phyloP scores from a whole-genome alignment of 2,113 vertebrate species.

The Mesitornis unicolor region DNA sequence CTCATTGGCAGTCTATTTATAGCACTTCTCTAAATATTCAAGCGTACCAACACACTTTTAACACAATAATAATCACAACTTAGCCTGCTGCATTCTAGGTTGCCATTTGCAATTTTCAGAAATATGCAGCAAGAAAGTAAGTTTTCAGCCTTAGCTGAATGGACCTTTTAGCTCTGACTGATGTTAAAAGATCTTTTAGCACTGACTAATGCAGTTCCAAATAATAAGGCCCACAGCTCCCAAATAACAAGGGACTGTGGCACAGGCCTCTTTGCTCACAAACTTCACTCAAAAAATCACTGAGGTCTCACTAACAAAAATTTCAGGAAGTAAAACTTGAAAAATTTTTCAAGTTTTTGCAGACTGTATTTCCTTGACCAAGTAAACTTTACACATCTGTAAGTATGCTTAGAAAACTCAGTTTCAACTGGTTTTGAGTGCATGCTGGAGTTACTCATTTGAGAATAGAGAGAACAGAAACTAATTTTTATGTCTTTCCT shows the following conservation, averaged over 20 bases:
- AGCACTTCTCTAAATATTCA: background rate
- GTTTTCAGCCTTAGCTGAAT: background rate
- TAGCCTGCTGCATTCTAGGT: background rate
- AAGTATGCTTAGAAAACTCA: background rate
- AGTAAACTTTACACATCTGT: background rate
- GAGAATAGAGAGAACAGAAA: background rate
- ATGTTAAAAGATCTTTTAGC: slow-evolving; percentile 4
- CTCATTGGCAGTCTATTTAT: background rate
- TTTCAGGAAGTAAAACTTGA: background rate
- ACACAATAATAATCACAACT: background rate
- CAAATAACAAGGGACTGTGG: background rate
- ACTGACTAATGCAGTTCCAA: background rate
- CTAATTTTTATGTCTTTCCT: background rate
- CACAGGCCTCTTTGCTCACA: background rate
- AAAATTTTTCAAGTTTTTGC: background rate
- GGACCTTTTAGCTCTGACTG: background rate
- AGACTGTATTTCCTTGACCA: background rate
- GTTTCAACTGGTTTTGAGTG: background rate
- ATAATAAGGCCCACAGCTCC: slow-evolving; percentile 41
- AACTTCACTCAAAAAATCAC: background rate
- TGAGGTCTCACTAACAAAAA: background rate
- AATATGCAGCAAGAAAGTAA: background rate
- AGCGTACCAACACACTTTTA: background rate
- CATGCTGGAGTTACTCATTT: background rate
- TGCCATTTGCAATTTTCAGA: background rate